A percentile compares a stretch with the other conserved stretches of the same genome.
These are phyloP conservation scores for Epizoanthus stellaris DNA, from an alignment of 92 coral and sea anemone species.

Conservation along the genomic window DNA sequence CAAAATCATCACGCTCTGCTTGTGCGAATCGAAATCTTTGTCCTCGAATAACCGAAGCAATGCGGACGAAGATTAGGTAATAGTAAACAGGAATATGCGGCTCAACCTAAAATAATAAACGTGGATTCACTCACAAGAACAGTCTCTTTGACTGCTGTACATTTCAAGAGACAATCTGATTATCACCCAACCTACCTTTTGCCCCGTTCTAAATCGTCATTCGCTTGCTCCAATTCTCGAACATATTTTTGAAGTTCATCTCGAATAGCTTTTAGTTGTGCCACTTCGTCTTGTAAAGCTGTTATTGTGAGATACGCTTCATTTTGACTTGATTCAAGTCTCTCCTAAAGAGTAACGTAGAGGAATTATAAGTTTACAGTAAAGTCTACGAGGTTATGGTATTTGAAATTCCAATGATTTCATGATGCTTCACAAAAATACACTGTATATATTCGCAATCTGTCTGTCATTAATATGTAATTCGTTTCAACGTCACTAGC, in stretches of 20 bases:
- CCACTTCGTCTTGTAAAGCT: constrained; percentile 96
- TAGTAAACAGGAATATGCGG: constrained; percentile 17
- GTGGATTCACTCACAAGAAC: neutral
- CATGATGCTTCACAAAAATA: constrained; percentile 35
- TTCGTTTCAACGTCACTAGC: constrained; percentile 67
- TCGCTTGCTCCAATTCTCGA: constrained; percentile 98
- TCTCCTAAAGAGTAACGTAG: constrained; percentile 67
- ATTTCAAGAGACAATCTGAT: neutral
- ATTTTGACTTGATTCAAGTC: constrained; percentile 96
- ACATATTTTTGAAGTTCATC: constrained; percentile 97
- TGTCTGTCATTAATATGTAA: constrained; percentile 76
- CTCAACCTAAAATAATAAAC: neutral
- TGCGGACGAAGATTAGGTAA: constrained; percentile 21
- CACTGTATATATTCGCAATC: constrained; percentile 46
- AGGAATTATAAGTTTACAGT: constrained; percentile 1
- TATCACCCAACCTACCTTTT: constrained; percentile 77
- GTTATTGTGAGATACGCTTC: constrained; percentile 97
- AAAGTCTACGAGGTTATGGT: neutral
- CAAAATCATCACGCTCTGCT: neutral
- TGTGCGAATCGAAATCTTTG: constrained; percentile 4
- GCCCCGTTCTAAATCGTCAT: constrained; percentile 97
- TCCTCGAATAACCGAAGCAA: constrained; percentile 5
- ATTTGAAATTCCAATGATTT: constrained; percentile 4
- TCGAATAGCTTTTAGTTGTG: constrained; percentile 96
- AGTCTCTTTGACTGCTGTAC: neutral